Evolutionary conservation across 2,113 vertebrate species (phyloP), one percentile per base, ranked within the genome.

Genomic region (Phrynosoma blainvillii): DNA sequence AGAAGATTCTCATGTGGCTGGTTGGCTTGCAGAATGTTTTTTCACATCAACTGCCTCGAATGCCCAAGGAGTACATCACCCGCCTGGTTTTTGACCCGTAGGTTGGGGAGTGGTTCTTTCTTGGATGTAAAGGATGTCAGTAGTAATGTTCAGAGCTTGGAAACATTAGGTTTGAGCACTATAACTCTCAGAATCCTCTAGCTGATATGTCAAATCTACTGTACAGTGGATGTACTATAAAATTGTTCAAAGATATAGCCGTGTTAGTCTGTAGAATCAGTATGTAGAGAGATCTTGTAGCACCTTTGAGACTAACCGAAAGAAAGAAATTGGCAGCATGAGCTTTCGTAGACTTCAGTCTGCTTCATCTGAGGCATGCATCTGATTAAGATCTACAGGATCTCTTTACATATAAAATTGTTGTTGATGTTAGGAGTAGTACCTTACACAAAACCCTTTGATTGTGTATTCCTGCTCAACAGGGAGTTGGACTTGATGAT

Each of bases 61-160:
- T 99, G 98, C 99, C 99, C 95, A 99, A 99, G 97, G 99, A 99
- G 95, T 99, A 99, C 94, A 99, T 99, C 93, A 98, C 99, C 12
- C 97, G 99, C 20, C 98, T 99, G 12, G 99, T 99, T 93, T 99
- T 99, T 4, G 99, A 99, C 97, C 98, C 98, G 98, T 99, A 92
- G 94, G 99, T 98, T 89, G 88, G 78, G 25, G 12, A 30, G 5
- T 23, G 47, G 10, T 20, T 25, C 21, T 70, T 27, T 82, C 80
- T 54, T 7, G 21, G 27, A 36, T 68, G n/a, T 47, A 66, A 65
- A 2, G 7, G 68, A 59, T 66, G 68, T 36, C 30, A 40, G 68
- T 80, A 12, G 13, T 68, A 65, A 77, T 11, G 47, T 1, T 36
- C 27, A 83, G 78, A 21, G 13, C 2, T n/a, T 36, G 23, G 16